Evolutionary conservation across 1,140 invertebrate genomes (phyloP).

Genomic region (Camponotus vicinus): DNA sequence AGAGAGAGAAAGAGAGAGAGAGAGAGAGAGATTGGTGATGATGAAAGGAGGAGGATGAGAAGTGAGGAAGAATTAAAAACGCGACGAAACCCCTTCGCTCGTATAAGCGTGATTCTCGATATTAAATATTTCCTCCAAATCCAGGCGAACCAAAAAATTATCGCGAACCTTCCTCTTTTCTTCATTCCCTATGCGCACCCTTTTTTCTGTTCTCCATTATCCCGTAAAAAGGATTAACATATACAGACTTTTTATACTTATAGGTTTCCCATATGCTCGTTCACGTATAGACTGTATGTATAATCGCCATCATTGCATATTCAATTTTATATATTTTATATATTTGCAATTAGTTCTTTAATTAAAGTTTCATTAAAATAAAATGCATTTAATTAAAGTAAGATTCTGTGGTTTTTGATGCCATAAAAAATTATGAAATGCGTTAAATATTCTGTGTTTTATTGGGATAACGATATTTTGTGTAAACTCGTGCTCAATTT

Average conservation of each 20-base stretch:
- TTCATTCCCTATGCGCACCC: background rate
- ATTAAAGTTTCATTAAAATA: conserved; percentile 11
- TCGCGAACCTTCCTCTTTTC: conserved; percentile 4
- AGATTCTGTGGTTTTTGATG: background rate
- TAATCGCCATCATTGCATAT: background rate
- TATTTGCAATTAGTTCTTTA: background rate
- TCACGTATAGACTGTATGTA: background rate
- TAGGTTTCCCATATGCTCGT: background rate
- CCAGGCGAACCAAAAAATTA: conserved; percentile 19
- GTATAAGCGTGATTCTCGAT: background rate
- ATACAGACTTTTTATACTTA: background rate
- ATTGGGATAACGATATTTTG: conserved; percentile 6
- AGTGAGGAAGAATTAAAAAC: conserved; percentile 41
- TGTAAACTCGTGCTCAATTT: background rate
- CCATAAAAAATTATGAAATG: background rate
- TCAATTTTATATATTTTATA: conserved; percentile 1
- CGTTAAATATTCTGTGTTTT: conserved; percentile 1
- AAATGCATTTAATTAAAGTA: background rate
- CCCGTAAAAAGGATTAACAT: background rate
- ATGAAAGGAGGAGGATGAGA: conserved; percentile 5
- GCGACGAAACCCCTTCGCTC: background rate
- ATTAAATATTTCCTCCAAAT: conserved; percentile 43
- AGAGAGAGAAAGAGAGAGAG: background rate
- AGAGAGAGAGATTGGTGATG: conserved; percentile 1
- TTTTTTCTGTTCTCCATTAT: conserved; percentile 12